Percentiles rank a stretch among this genome's conserved stretches.
phyloP scores from a whole-genome alignment of 2,113 vertebrate species.

The Catharus bicknelli region DNA sequence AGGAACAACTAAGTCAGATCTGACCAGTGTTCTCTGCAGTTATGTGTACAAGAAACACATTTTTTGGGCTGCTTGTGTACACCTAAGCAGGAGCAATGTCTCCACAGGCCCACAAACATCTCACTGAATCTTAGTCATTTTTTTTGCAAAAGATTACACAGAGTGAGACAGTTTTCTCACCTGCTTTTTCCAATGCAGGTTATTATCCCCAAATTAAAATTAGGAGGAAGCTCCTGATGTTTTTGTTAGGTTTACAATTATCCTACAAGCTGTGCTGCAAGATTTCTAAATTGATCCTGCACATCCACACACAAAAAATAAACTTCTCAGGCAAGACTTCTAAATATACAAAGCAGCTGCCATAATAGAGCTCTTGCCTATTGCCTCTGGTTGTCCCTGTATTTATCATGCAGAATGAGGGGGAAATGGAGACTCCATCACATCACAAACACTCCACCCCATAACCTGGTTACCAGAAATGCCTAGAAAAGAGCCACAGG shows the following conservation, averaged over 20 bases:
- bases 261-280: not conserved
- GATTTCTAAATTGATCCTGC: not conserved
- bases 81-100: not conserved
- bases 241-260: not conserved
- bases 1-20: not conserved
- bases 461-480: not conserved
- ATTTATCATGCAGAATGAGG: not conserved
- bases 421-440: not conserved
- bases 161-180: not conserved
- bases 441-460: not conserved
- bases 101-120: not conserved
- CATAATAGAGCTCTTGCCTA: rapidly evolving
- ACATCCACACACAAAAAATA: not conserved
- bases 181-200: not conserved
- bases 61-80: not conserved
- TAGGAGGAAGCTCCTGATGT: not conserved
- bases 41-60: not conserved
- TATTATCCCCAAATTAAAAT: not conserved
- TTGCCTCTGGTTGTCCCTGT: not conserved
- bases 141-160: not conserved
- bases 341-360: not conserved
- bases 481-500: not conserved
- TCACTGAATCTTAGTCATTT: not conserved
- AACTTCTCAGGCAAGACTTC: not conserved
- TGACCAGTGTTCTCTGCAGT: not conserved